phyloP scores from a whole-genome alignment of 2,888 invertebrate species.

The Cryptocheilus praepositus region DNA sequence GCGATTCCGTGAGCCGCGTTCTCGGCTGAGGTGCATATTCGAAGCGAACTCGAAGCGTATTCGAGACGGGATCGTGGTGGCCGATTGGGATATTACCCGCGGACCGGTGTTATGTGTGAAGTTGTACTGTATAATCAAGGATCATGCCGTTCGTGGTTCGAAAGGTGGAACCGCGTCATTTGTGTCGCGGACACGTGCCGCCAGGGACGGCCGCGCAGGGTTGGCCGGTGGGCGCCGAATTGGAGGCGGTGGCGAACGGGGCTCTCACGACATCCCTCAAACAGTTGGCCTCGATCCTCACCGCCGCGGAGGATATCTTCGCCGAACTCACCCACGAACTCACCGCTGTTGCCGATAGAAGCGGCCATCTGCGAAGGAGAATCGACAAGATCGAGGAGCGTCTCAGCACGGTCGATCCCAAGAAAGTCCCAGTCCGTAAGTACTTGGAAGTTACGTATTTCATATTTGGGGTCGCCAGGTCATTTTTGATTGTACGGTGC shows the following conservation, averaged over 20 bases:
- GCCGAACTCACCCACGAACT: slow-evolving; percentile 86
- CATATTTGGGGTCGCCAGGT: too few species aligned
- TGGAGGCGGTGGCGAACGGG: slow-evolving; percentile 91
- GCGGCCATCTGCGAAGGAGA: slow-evolving; percentile 82
- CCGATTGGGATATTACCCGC: slow-evolving; percentile 2
- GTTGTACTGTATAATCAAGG: background rate
- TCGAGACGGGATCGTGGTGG: background rate
- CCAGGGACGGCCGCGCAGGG: slow-evolving; percentile 89
- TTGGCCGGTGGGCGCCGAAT: slow-evolving; percentile 87
- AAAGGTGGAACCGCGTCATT: slow-evolving; percentile 87
- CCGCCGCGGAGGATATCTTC: slow-evolving; percentile 91
- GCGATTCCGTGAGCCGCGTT: too few species aligned
- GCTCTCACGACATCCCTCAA: slow-evolving; percentile 89
- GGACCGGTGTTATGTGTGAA: background rate
- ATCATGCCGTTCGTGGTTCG: slow-evolving; percentile 91
- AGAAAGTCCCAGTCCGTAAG: slow-evolving; percentile 96
- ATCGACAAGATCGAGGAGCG: slow-evolving; percentile 83
- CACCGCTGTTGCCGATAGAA: slow-evolving; percentile 84
- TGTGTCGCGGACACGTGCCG: slow-evolving; percentile 84
- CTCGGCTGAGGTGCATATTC: background rate
- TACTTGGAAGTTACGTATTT: slow-evolving; percentile 67
- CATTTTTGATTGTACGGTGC: too few species aligned
- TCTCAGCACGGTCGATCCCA: slow-evolving; percentile 87
- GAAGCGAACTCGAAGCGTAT: background rate
- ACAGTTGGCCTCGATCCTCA: slow-evolving; percentile 89